Conservation (phyloP, 2,797 vertebrate species). For the Brachyalestes nurse region DNA sequence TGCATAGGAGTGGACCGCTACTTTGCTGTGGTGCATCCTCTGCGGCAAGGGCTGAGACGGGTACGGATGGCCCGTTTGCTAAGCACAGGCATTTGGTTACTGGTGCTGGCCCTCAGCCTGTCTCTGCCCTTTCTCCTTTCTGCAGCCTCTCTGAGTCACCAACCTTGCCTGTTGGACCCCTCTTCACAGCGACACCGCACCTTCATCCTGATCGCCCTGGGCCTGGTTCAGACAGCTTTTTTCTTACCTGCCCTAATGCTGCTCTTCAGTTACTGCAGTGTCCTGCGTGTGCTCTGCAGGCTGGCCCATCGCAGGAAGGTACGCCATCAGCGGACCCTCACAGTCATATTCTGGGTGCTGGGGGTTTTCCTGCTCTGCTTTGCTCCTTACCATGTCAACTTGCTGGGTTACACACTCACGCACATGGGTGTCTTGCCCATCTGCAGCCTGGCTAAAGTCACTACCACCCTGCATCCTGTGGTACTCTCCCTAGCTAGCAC, state of each 20-base stretch:
- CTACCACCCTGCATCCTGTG: conserved; percentile 69
- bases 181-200: conserved; percentile 61
- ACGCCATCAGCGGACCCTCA: conserved; percentile 65
- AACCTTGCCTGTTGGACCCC: conserved; percentile 70
- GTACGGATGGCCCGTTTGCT: conserved; percentile 64
- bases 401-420: conserved; percentile 75
- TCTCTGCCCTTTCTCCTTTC: conserved; percentile 66
- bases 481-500: conserved; percentile 73
- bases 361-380: conserved; percentile 77
- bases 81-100: conserved; percentile 73
- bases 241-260: conserved; percentile 71
- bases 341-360: conserved; percentile 76
- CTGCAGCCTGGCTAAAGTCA: conserved; percentile 68
- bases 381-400: conserved; percentile 76
- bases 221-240: conserved; percentile 68
- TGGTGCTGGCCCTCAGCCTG: conserved; percentile 73
- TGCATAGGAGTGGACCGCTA: conserved; percentile 79
- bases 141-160: conserved; percentile 48
- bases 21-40: conserved; percentile 73
- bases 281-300: conserved; percentile 68
- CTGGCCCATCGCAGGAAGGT: conserved; percentile 53
- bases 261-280: conserved; percentile 75
- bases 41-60: conserved; percentile 51
- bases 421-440: conserved; percentile 69
- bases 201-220: conserved; percentile 70